Evolutionary conservation across 2,888 invertebrate species (phyloP).

Genomic region (Cosmopolites sordidus): DNA sequence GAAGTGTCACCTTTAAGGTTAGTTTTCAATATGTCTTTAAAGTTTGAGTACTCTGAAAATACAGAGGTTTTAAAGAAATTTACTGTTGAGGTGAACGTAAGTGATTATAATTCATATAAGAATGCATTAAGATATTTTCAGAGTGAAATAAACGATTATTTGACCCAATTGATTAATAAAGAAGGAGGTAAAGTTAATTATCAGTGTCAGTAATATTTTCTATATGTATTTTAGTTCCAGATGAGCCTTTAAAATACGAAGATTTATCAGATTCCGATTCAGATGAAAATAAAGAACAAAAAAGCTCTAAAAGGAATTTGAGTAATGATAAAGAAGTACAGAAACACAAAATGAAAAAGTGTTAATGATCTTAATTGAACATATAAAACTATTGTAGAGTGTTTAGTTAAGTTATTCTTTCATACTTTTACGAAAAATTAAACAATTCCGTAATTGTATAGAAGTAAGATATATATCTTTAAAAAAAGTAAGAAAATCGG

Average conservation of each 20-base stretch:
- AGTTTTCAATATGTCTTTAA: conserved; percentile 12
- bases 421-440: background rate
- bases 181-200: conserved; percentile 19
- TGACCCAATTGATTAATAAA: conserved; percentile 30
- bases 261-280: conserved; percentile 19
- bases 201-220: background rate
- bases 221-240: conserved; percentile 5
- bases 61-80: conserved; percentile 25
- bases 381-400: background rate
- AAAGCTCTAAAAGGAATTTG: conserved; percentile 20
- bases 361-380: background rate
- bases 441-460: background rate
- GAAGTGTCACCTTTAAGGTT: no score
- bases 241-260: conserved; percentile 9
- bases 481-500: conserved; percentile 28
- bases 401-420: background rate
- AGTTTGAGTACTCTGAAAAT: conserved; percentile 26
- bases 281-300: conserved; percentile 12
- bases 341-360: background rate
- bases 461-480: conserved; percentile 13
- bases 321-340: conserved; percentile 1
- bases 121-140: conserved; percentile 28
- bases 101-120: conserved; percentile 28
- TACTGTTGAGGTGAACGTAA: conserved; percentile 15
- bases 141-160: conserved; percentile 30